Percentiles rank a stretch among this genome's conserved stretches.
phyloP scores from a whole-genome alignment of 2,888 invertebrate genomes.

The Hirtodrosophila cameraria region DNA sequence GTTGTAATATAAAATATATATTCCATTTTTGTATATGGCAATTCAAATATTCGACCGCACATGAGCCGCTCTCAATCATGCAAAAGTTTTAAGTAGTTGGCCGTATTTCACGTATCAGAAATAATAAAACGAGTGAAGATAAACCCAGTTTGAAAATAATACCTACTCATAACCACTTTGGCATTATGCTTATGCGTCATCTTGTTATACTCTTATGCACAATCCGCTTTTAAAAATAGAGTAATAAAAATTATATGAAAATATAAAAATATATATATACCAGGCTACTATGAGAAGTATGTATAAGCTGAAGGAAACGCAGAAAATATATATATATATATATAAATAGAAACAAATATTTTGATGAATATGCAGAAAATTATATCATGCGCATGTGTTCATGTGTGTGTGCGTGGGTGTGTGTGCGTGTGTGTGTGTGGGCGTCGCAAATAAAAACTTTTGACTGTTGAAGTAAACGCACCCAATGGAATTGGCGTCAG shows the following conservation, averaged over 20 bases:
- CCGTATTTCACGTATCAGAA: neutral
- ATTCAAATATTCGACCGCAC: constrained; percentile 8
- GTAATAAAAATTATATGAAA: constrained; percentile 49
- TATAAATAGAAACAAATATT: constrained; percentile 21
- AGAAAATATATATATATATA: constrained; percentile 6
- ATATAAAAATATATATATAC: constrained; percentile 31
- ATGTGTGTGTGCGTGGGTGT: too few species aligned
- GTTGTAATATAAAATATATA: constrained; percentile 1
- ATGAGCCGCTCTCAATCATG: neutral
- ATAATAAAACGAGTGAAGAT: constrained; percentile 3
- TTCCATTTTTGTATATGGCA: constrained; percentile 25
- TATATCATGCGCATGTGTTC: constrained; percentile 12
- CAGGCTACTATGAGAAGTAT: constrained; percentile 4
- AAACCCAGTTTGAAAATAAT: constrained; percentile 1
- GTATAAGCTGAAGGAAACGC: constrained; percentile 3
- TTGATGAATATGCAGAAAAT: constrained; percentile 70
- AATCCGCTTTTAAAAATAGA: constrained; percentile 12
- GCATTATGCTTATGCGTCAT: constrained; percentile 30
- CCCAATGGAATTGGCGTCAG: constrained; percentile 56
- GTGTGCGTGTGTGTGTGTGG: neutral
- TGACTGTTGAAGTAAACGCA: constrained; percentile 40
- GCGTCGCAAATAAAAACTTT: constrained; percentile 34
- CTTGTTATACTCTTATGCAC: neutral
- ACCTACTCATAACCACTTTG: constrained; percentile 21
- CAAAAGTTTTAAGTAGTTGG: constrained; percentile 39